Percentiles rank a stretch among this genome's conserved stretches.
Conservation (phyloP, 2,888 invertebrate genomes). For the Nomada fucata region DNA sequence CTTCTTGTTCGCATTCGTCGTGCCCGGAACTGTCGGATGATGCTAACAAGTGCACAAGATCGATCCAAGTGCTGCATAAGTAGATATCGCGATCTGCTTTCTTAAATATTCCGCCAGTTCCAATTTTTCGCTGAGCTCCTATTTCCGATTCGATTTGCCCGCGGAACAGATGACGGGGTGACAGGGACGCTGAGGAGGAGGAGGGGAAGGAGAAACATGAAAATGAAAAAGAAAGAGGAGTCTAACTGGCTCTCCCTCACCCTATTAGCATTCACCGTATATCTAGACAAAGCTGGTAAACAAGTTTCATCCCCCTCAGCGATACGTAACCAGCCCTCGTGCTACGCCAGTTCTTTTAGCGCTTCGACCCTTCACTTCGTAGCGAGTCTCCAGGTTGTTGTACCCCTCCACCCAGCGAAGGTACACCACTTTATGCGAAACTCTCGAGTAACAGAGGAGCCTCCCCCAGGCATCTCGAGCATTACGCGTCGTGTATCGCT, state of each 20-base stretch:
- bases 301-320: conserved; percentile 49
- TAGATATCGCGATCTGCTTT: no score
- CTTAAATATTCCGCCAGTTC: not conserved
- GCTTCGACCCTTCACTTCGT: conserved; percentile 58
- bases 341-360: conserved; percentile 42
- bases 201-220: not conserved
- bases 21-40: not conserved
- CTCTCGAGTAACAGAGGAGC: conserved; percentile 60
- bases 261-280: conserved; percentile 28
- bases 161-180: no score
- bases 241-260: conserved; percentile 6
- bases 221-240: conserved; percentile 1
- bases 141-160: no score
- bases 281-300: conserved; percentile 34
- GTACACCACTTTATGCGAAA: conserved; percentile 49
- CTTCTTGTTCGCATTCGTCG: not conserved
- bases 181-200: no score
- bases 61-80: not conserved
- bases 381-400: conserved; percentile 59
- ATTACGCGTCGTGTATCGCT: conserved; percentile 69
- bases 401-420: conserved; percentile 50
- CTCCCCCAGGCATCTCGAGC: conserved; percentile 41
- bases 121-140: not conserved
- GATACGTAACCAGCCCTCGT: conserved; percentile 51
- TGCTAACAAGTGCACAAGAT: not conserved